Percentiles rank a stretch among this genome's conserved stretches.
Conservation (phyloP, 2,113 vertebrate genomes). For the Cochlearius cochlearius region DNA sequence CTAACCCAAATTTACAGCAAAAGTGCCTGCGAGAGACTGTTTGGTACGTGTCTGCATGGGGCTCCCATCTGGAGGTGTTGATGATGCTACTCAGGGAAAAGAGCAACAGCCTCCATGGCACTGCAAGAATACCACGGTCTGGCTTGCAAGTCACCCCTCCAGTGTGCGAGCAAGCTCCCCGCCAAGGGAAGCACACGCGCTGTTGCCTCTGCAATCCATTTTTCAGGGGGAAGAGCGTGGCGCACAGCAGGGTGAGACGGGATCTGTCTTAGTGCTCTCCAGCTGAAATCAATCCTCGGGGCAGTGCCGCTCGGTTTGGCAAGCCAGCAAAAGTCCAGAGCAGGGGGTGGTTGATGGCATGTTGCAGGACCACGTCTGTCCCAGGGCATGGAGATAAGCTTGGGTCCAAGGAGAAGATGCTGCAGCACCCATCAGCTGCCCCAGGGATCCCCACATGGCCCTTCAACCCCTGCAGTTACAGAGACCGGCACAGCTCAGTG, state of each 20-base stretch:
- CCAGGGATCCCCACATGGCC: not conserved
- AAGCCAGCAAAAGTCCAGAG: not conserved
- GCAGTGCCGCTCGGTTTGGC: not conserved
- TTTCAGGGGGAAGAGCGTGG: not conserved
- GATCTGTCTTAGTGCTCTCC: not conserved
- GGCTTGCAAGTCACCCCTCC: not conserved
- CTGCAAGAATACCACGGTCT: rapidly evolving
- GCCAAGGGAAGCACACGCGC: not conserved
- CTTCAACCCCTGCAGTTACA: not conserved
- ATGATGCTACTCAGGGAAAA: not conserved
- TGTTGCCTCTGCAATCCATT: not conserved
- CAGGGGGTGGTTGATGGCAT: not conserved
- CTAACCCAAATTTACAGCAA: not conserved
- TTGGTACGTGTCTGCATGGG: not conserved
- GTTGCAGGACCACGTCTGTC: not conserved
- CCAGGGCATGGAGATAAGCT: not conserved
- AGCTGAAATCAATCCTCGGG: not conserved
- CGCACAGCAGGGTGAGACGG: not conserved
- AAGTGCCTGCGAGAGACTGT: not conserved
- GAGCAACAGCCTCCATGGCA: not conserved
- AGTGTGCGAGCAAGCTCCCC: not conserved
- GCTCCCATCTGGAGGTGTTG: not conserved
- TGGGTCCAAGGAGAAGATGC: not conserved
- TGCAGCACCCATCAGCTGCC: not conserved
- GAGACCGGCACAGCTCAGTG: not conserved